Conservation (phyloP, 1,140 invertebrate genomes). For the Leptoteleia sp. region DNA sequence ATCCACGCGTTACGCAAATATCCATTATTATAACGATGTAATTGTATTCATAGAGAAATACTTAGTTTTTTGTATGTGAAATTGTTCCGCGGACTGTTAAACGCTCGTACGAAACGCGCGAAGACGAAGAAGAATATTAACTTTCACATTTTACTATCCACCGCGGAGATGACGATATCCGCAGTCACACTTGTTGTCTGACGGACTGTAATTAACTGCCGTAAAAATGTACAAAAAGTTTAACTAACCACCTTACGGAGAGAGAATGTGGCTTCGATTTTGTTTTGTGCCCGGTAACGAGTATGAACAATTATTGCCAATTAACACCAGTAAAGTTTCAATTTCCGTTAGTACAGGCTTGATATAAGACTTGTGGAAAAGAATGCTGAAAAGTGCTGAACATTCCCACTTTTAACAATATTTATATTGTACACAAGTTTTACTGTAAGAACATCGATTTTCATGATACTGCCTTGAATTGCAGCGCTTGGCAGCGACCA, state of each 20-base stretch:
- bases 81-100: conserved; percentile 42
- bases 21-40: conserved; percentile 48
- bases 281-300: background rate
- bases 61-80: conserved; percentile 40
- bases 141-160: conserved; percentile 54
- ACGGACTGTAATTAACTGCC: conserved; percentile 27
- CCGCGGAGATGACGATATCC: conserved; percentile 19
- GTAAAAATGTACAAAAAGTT: conserved; percentile 23
- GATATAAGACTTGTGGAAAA: no score
- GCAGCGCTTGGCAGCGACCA: conserved; percentile 90
- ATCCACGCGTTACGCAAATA: conserved; percentile 49
- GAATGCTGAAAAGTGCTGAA: no score
- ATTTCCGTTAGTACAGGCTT: background rate
- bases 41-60: conserved; percentile 45
- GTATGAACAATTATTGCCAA: background rate
- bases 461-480: conserved; percentile 61
- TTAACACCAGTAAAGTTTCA: background rate
- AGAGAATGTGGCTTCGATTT: background rate
- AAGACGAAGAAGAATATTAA: conserved; percentile 45
- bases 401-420: no score
- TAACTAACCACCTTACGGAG: conserved; percentile 7
- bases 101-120: conserved; percentile 11
- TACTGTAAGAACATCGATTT: no score
- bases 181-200: conserved; percentile 18
- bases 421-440: no score